Conservation (phyloP, 2,797 vertebrate genomes). For the Echeneis naucrates region DNA sequence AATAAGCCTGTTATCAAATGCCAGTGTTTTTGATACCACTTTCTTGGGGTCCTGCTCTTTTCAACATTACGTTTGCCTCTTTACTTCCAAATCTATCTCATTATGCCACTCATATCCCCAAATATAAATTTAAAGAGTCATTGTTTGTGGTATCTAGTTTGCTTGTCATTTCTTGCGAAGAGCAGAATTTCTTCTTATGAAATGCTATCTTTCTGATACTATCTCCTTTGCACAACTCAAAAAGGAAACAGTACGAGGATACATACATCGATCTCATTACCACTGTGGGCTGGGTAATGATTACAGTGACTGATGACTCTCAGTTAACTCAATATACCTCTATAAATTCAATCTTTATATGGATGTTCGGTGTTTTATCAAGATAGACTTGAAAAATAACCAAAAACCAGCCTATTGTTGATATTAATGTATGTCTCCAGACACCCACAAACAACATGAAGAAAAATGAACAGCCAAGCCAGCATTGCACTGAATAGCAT, state of each 20-base stretch:
- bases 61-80: not conserved
- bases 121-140: slow-evolving; percentile 17
- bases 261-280: not conserved
- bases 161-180: not conserved
- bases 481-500: slow-evolving; percentile 19
- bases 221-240: slow-evolving; percentile 6
- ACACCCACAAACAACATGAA: slow-evolving; percentile 17
- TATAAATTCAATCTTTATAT: not conserved
- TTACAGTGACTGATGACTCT: not conserved
- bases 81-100: slow-evolving; percentile 9
- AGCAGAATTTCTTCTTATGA: not conserved
- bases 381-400: slow-evolving; percentile 7
- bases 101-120: not conserved
- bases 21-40: slow-evolving; percentile 35
- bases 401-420: slow-evolving; percentile 7
- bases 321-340: too few species aligned
- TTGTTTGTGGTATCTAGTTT: slow-evolving; percentile 6
- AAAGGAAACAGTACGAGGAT: not conserved
- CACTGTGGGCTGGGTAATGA: slow-evolving; percentile 2
- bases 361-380: not conserved
- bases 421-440: slow-evolving; percentile 1
- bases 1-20: slow-evolving; percentile 51
- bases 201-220: slow-evolving; percentile 6
- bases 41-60: slow-evolving; percentile 37
- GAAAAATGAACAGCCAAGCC: slow-evolving; percentile 17